Base-by-base conservation (phyloP, 2,888 invertebrate genomes). In the Philereme vetulata region DNA sequence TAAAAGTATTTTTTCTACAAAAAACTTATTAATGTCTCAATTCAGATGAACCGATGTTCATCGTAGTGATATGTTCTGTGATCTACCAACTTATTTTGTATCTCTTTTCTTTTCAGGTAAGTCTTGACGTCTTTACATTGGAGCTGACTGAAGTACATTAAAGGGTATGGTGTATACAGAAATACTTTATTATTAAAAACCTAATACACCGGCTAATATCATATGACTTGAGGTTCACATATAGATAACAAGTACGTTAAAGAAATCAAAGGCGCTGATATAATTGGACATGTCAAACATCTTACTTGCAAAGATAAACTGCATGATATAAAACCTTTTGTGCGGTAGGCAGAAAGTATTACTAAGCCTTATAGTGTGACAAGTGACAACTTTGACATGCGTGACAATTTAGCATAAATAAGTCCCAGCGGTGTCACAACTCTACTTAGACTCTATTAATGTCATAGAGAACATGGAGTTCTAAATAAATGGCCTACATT, bases 41-140 rank as follows among this genome's bases (percentile, higher is more conserved):
- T 21, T 21, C 21, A 21, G 21, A 21, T 21, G 21, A 21, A 21
- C 21, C 21, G 21, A 21, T 21, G 21, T 21, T 21, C 21, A 21
- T 21, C 21, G 21, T 21, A 21, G 21, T n/a, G 38, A 55, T 43
- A 45, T 47, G 6, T n/a, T 5, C 5, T 48, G 32, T 11, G 32
- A 10, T 44, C n/a, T 59, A 32, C 6, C 9, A 33, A 36, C 63
- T 67, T 21, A 43, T 34, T 5, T 21, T 58, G 55, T 61, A 10
- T 62, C 57, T 33, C 63, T 73, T 66, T 73, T 70, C 6, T 69
- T 78, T 75, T n/a, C 78, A 82, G 81, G 82, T 82, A 82, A 82
- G 82, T 70, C 9, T 44, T 3, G 34, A 45, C 11, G 8, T 33
- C 32, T 32, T 34, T 46, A 43, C 34, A 11, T 36, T 5, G 44